phyloP scores from a whole-genome alignment of 2,797 vertebrate species.

The Naso thynnoides region DNA sequence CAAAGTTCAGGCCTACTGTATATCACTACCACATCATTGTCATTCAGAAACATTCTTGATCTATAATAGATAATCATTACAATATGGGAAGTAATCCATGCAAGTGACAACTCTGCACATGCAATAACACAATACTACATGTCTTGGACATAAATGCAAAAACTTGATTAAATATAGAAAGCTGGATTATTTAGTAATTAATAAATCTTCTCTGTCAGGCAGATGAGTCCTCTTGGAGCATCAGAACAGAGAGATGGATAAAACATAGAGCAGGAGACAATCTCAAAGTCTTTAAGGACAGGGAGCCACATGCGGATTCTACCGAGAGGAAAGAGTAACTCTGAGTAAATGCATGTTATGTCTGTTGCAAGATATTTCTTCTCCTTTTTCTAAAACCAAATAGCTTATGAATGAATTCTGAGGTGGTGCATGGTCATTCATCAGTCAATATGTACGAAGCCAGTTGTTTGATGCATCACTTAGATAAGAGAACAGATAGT shows the following conservation, averaged over 20 bases:
- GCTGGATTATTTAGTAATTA: not conserved
- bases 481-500: slow-evolving; percentile 14
- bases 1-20: too few species aligned
- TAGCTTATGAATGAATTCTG: slow-evolving; percentile 7
- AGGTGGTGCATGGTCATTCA: not conserved
- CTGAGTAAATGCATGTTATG: too few species aligned
- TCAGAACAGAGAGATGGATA: slow-evolving; percentile 12
- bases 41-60: slow-evolving; percentile 3
- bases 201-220: not conserved
- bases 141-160: not conserved
- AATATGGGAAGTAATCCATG: not conserved
- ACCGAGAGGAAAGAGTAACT: too few species aligned
- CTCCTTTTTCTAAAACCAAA: not conserved
- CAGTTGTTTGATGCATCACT: not conserved
- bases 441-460: not conserved
- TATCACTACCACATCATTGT: slow-evolving; percentile 17
- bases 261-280: slow-evolving; percentile 29
- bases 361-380: too few species aligned
- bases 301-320: slow-evolving; percentile 3
- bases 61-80: not conserved
- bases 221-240: slow-evolving; percentile 18
- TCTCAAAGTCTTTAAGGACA: slow-evolving; percentile 7
- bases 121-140: not conserved
- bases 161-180: slow-evolving; percentile 7
- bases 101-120: slow-evolving; percentile 15